Conservation (phyloP, 92 coral and sea anemone genomes). For the Phenganax marumi region DNA sequence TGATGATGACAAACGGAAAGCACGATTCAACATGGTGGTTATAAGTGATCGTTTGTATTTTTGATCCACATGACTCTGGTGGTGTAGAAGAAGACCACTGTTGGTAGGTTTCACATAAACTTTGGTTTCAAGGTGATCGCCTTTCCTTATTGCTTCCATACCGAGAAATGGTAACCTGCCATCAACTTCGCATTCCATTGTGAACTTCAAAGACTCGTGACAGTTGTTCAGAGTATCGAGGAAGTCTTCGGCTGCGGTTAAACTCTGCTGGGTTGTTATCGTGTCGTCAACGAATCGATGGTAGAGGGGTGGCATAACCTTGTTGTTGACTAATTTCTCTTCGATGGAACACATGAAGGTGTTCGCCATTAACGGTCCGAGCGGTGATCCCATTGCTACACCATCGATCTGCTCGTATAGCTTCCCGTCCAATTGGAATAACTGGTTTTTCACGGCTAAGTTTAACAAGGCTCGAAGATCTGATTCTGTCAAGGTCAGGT, state of each 20-base stretch:
- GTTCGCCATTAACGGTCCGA: neutral
- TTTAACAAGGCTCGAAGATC: neutral
- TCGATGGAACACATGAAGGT: conserved; percentile 18
- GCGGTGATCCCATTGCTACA: conserved; percentile 10
- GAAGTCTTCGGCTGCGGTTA: conserved; percentile 18
- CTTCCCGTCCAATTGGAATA: conserved; percentile 8
- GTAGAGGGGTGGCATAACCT: neutral
- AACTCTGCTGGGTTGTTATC: conserved; percentile 17
- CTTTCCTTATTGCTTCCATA: conserved; percentile 30
- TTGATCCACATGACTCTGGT: conserved; percentile 47
- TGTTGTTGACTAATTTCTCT: neutral
- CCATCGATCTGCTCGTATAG: conserved; percentile 22
- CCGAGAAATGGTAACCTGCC: conserved; percentile 45
- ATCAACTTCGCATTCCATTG: conserved; percentile 45
- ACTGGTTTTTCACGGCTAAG: neutral
- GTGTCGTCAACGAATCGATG: conserved; percentile 32
- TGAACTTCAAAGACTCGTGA: conserved; percentile 45
- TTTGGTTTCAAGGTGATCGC: conserved; percentile 40
- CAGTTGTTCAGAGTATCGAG: conserved; percentile 47
- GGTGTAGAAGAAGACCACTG: conserved; percentile 48
- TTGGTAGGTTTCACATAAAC: conserved; percentile 55
- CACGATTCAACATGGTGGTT: conserved; percentile 54
- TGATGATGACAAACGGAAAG: conserved; percentile 48
- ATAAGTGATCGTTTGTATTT: conserved; percentile 40
- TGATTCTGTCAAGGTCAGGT: neutral